Evolutionary conservation across 2,888 invertebrate species (phyloP).

Genomic region (Catotricha subobsoleta): DNA sequence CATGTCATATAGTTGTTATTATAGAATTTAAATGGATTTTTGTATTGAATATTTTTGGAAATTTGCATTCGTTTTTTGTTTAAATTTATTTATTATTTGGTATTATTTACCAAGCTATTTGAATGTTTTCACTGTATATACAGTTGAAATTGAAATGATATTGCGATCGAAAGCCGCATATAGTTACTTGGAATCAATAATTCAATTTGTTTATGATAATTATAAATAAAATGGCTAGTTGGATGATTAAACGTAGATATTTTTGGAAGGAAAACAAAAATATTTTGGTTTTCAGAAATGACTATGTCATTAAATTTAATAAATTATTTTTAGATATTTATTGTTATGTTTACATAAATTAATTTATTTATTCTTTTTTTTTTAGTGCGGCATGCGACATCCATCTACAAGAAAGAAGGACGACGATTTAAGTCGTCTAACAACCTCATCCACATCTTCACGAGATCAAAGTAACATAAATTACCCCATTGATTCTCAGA

Average conservation of each 20-base stretch:
- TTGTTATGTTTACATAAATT: slow-evolving; percentile 4
- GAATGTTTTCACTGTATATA: no score
- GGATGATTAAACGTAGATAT: neutral
- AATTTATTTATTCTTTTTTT: slow-evolving; percentile 13
- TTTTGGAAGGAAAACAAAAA: neutral
- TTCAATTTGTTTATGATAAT: no score
- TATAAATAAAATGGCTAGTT: no score
- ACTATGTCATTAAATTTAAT: neutral
- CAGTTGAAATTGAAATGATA: no score
- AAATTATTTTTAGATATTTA: neutral
- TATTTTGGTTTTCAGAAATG: neutral
- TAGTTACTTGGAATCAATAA: no score
- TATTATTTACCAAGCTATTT: no score
- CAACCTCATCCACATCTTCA: slow-evolving; percentile 27
- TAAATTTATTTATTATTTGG: neutral
- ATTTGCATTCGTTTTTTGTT: neutral
- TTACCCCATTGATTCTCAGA: slow-evolving; percentile 5
- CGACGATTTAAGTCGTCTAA: slow-evolving; percentile 33
- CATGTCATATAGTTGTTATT: no score
- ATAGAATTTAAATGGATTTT: neutral
- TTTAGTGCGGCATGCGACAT: slow-evolving; percentile 32
- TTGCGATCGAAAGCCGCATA: no score
- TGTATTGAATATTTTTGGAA: neutral
- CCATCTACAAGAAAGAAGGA: slow-evolving; percentile 31
- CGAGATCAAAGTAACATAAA: slow-evolving; percentile 10